Evolutionary conservation across 2,888 invertebrate genomes (phyloP).

Genomic region (Drosophila stalkeri): DNA sequence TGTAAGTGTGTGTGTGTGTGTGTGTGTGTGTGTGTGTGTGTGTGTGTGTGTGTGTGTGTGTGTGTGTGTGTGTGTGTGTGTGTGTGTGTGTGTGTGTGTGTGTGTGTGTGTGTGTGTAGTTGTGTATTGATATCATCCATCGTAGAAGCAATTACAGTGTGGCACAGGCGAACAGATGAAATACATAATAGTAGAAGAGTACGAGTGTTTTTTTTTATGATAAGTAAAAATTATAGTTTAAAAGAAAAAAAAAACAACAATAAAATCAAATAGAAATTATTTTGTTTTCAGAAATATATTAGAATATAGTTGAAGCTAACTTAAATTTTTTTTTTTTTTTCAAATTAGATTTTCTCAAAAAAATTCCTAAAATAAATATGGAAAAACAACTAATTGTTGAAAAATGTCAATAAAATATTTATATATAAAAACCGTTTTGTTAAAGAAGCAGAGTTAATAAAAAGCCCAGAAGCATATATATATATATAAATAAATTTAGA

Average conservation of each 20-base stretch:
- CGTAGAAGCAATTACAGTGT: conserved; percentile 82
- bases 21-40: too few relatives aligned
- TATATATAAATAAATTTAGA: not conserved
- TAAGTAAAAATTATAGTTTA: conserved; percentile 58
- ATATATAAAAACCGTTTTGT: conserved; percentile 9
- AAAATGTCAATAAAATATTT: conserved; percentile 8
- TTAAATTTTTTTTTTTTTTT: not conserved
- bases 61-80: conserved; percentile 34
- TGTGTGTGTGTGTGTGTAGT: conserved; percentile 39
- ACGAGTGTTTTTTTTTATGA: conserved; percentile 72
- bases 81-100: conserved; percentile 37
- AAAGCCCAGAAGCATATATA: conserved; percentile 28
- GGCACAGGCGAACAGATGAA: conserved; percentile 85
- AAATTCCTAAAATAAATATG: conserved; percentile 10
- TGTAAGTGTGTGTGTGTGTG: conserved; percentile 40
- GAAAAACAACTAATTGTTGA: not conserved
- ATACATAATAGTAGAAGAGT: conserved; percentile 82
- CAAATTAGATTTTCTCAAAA: not conserved
- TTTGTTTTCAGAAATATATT: conserved; percentile 17
- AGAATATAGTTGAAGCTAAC: conserved; percentile 9
- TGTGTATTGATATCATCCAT: conserved; percentile 82
- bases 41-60: conserved; percentile 34
- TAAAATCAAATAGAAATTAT: conserved; percentile 50
- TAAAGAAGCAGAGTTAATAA: conserved; percentile 36
- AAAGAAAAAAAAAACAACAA: conserved; percentile 30